Base-by-base conservation (phyloP, 1,140 invertebrate genomes). In the Euglossa dilemma region DNA sequence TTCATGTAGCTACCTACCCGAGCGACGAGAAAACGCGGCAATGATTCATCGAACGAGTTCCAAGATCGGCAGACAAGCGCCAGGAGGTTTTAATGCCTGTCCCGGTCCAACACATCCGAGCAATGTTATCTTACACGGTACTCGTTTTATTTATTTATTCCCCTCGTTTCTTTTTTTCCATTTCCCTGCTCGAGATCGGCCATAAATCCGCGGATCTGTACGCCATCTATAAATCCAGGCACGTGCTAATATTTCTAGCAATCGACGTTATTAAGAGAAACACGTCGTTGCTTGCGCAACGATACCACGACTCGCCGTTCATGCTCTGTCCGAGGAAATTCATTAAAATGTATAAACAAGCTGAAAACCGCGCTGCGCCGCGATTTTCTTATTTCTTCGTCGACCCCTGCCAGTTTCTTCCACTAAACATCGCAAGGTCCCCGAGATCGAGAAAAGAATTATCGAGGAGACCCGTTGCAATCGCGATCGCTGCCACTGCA, bases 31-130 rank as follows among this genome's bases (percentile, higher is more conserved):
- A 85, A 83, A 85, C 79, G 84, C 84, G 73, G 80, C 84, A 73
- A 57, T 85, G 73, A 85, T 85, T 85, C 84, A 85, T 85, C 80
- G 80, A 77, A 85, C 73, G 84, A 77, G 80, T 85, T 85, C 80
- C 28, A 47, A 61, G 73, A 69, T 59, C 54, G 67, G 72, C 83
- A 85, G 78, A 76, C 83, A 75, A 85, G 79, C 79, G 79, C 79
- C 83, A 75, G 77, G 66, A 85, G 64, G 72, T 85, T 83, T 83
- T 78, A 63, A 78, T 71, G 66, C 74, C 63, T 67, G 81, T 54
- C 47, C 43, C 56, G 66, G 70, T 83, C 80, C 47, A 70, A 71
- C 18, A 47, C 54, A 61, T 70, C 47, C 73, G 73, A 83, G 63
- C 50, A 36, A 75, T 52, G 57, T 28, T 56, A 67, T 25, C 50